Evolutionary conservation across 2,113 vertebrate genomes (phyloP).

Genomic region (human (Homo sapiens)): GRCh38 chr20:23586001-23586500

Average conservation of each 20-base stretch:
- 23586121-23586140: no score
- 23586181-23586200: background rate
- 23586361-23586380: background rate
- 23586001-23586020: background rate
- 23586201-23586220: background rate
- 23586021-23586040: background rate
- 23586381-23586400: accelerated
- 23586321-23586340: background rate
- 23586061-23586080: background rate
- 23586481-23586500: background rate
- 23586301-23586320: background rate
- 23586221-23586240: background rate
- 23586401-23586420: background rate
- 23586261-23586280: background rate
- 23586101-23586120: background rate
- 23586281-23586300: background rate
- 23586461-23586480: background rate
- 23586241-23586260: background rate
- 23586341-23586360: background rate
- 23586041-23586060: background rate
- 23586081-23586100: background rate
- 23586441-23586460: background rate
- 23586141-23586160: background rate
- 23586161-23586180: background rate
- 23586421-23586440: slow-evolving; percentile 29